A percentile compares a stretch with the other conserved stretches of the same genome.
Conservation (phyloP, 2,113 vertebrate species). For the Cygnus atratus region DNA sequence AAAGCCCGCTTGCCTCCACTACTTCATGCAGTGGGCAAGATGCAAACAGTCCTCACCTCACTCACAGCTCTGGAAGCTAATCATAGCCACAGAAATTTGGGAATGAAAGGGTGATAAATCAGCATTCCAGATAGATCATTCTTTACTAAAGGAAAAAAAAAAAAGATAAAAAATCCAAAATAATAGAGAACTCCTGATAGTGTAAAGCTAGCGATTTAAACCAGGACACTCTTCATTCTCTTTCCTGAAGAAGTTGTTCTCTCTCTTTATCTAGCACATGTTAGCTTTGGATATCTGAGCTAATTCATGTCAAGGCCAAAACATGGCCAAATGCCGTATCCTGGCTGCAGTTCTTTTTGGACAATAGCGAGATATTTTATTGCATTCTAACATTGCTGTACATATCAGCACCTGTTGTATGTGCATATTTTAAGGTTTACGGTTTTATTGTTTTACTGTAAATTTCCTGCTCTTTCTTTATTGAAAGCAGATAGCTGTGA, state of each 20-base stretch:
- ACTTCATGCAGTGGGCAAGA: accelerated
- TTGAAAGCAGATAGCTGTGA: constrained; percentile 55
- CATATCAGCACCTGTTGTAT: constrained; percentile 33
- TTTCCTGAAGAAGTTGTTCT: neutral
- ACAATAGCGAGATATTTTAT: neutral
- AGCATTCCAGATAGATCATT: neutral
- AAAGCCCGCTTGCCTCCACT: neutral
- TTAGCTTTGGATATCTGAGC: neutral
- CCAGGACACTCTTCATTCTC: neutral
- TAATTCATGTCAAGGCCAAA: neutral
- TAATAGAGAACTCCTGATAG: neutral
- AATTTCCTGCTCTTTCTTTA: constrained; percentile 53
- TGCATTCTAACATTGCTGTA: neutral
- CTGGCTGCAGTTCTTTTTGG: neutral
- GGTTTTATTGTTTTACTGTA: constrained; percentile 47
- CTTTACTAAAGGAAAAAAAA: neutral
- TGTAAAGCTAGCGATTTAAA: neutral
- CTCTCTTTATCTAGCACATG: neutral
- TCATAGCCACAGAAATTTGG: neutral
- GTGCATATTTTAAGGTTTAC: neutral
- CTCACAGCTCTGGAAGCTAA: neutral
- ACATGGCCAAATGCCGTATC: neutral
- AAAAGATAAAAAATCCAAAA: neutral
- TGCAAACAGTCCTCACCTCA: neutral
- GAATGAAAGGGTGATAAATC: neutral